Evolutionary conservation across 2,113 vertebrate species (phyloP), one percentile per base, ranked within the genome.

Genomic region (Oncorhynchus keta): DNA sequence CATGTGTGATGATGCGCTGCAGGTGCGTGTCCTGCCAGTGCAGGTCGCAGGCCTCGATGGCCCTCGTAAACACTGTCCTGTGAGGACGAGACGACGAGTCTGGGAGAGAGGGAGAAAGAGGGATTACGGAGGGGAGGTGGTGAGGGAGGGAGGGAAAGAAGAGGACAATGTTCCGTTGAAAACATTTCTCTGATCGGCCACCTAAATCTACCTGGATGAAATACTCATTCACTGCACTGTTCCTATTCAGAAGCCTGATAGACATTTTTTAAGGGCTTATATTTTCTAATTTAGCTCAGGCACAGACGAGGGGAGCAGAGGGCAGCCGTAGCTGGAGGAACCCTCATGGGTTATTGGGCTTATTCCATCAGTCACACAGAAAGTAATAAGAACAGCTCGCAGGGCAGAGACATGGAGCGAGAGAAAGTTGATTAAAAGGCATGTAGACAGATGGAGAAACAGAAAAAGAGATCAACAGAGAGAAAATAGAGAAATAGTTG

Each of bases 21-120:
- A 99, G 95, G 91, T 99, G 97, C 87, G 94, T 94, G 87, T 99
- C 97, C 90, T 96, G 95, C 97, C 97, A 99, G 95, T 98, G 96
- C 85, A 99, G 95, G 89, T 98, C 96, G 6, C 97, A 98, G 0
- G 97, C 97, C 92, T 99, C 97, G 2, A 99, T 98, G 79, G 97
- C 97, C 86, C 97, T 93, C 9, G 96, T 98, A 93, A 99, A 99
- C 88, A 99, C 97, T 0, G 97, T 99, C 92, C 97, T 94, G 87
- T 97, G 97, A 30, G 96, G 95, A 88, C 95, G 84, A 20, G 83
- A 75, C 68, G 76, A 79, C 0, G 81, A 72, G 30, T 88, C 90
- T 90, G 81, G 48, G 16, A 61, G 78, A 70, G 24, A 20, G 3
- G 32, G 3, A 61, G 4, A 9, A 6, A 1, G 7, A 20, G 22